Percentiles rank a stretch among this genome's conserved stretches.
Evolutionary conservation across 30 jellyfish, hydroid and myxozoan species (phyloP).

Genomic region (Turritopsis rubra): DNA sequence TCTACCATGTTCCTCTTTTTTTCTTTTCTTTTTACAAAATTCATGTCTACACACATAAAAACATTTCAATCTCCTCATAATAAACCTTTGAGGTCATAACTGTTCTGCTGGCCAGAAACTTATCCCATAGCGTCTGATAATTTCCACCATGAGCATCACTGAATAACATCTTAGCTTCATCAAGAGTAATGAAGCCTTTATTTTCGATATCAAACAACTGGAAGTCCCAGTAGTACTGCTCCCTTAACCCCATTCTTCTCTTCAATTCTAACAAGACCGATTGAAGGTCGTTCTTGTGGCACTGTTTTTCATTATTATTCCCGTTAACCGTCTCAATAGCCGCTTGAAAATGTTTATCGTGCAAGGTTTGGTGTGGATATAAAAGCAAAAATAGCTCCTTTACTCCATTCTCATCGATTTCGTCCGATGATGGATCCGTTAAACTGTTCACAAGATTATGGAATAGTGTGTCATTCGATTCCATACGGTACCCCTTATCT

Average conservation of each 20-base stretch:
- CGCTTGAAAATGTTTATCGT: neutral
- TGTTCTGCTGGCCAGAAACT: neutral
- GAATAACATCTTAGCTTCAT: neutral
- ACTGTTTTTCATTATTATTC: neutral
- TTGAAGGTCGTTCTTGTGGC: neutral
- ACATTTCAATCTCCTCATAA: constrained; percentile 4
- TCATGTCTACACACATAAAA: neutral
- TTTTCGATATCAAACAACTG: neutral
- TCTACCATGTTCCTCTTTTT: neutral
- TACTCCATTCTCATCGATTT: neutral
- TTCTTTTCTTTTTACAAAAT: neutral
- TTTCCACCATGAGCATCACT: constrained; percentile 1
- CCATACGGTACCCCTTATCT: too few species aligned
- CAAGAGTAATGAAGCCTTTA: neutral
- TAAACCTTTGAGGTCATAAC: neutral
- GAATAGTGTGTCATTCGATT: neutral
- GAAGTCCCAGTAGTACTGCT: constrained; percentile 1
- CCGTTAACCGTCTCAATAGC: neutral
- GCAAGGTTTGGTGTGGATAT: neutral
- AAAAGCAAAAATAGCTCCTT: neutral
- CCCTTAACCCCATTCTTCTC: neutral
- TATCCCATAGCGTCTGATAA: neutral
- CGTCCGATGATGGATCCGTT: constrained; percentile 1
- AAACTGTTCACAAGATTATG: neutral
- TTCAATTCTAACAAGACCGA: neutral